Evolutionary conservation across 2,113 vertebrate genomes (phyloP), one percentile per base, ranked within the genome.

Genomic region (Scortum barcoo): DNA sequence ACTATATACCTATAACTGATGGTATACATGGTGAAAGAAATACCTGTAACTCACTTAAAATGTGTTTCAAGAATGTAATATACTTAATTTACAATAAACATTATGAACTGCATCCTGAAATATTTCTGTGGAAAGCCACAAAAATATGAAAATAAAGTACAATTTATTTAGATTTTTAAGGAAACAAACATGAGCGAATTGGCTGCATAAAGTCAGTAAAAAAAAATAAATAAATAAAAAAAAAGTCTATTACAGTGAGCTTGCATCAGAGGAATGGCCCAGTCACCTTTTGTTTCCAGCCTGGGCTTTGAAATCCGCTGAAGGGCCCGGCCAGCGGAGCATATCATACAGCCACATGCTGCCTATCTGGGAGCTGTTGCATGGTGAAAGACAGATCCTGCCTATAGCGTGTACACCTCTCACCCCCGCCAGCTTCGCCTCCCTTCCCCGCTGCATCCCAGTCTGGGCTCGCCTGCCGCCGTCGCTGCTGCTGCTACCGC

Each of bases 361-460:
- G 87, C 76, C 88, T 88, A 77, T 87, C 77, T 85, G 71, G 42
- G 78, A 83, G 89, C 51, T 46, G 44, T 58, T 65, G 72, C 87
- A 74, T 81, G 82, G 68, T 85, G 70, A 91, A 92, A 88, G 88
- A 89, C 88, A 83, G 78, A 88, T 90, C 89, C 87, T 75, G 78
- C 69, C 86, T 83, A 80, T 86, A 85, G 88, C 78, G 38, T 44
- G 44, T 36, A 76, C 86, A 89, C 87, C 87, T 88, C 86, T 86
- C 89, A 83, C 79, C 84, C 82, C 86, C 82, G 79, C 89, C 86
- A 76, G 78, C 88, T 69, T 83, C 75, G 69, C 78, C 79, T 75
- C 78, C 88, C 89, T 78, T 87, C 88, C 78, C 89, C 69, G 78
- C 92, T 89, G 90, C 86, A 92, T 81, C 91, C 87, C 89, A 90